Evolutionary conservation across 2,113 vertebrate genomes (phyloP).

Genomic region (Brienomyrus brachyistius): DNA sequence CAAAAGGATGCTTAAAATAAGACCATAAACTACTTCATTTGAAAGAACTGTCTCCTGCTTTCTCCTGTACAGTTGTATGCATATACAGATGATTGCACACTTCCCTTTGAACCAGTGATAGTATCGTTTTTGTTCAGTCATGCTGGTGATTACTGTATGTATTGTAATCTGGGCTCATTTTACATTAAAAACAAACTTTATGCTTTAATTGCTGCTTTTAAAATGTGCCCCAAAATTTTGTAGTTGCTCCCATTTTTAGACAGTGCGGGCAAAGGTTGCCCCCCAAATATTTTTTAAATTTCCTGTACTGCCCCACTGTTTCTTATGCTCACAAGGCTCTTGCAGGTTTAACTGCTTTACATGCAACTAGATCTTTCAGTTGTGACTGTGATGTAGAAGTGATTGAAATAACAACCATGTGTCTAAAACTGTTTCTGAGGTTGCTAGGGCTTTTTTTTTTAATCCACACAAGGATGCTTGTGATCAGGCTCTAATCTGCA

Average conservation of each 20-base stretch:
- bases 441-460: not conserved
- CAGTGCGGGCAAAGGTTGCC: not conserved
- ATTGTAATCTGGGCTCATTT: not conserved
- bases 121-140: not conserved
- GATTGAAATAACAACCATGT: not conserved
- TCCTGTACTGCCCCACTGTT: not conserved
- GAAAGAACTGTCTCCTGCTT: not conserved
- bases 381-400: not conserved
- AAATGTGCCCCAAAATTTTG: not conserved
- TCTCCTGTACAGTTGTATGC: not conserved
- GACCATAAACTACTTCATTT: not conserved
- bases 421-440: not conserved
- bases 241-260: not conserved
- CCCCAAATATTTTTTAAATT: not conserved
- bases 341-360: not conserved
- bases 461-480: not conserved
- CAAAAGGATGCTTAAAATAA: not conserved
- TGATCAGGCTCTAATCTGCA: slow-evolving; percentile 15
- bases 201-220: not conserved
- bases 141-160: not conserved
- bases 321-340: not conserved
- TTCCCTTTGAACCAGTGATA: not conserved
- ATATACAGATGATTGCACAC: not conserved
- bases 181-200: not conserved
- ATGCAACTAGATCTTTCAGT: not conserved